Percentiles rank a stretch among this genome's conserved stretches.
phyloP scores from a whole-genome alignment of 1,140 invertebrate genomes.

The Rhyacophila brunnea region DNA sequence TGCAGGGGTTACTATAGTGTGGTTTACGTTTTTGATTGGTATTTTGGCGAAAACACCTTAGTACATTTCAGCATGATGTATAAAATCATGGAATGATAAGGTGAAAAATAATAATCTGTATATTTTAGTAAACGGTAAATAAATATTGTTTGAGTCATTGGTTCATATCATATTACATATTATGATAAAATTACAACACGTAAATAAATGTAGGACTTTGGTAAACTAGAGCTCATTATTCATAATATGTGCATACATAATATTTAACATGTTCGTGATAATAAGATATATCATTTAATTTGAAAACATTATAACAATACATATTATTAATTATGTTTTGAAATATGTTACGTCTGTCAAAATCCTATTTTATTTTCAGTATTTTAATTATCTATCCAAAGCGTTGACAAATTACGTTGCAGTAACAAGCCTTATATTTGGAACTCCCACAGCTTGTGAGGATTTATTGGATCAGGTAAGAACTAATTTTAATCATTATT shows the following conservation, averaged over 20 bases:
- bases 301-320: not conserved
- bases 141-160: too few species aligned
- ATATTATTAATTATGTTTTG: too few species aligned
- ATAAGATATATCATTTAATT: slow-evolving; percentile 2
- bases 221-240: not conserved
- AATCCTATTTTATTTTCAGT: slow-evolving; percentile 15
- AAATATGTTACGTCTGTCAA: too few species aligned
- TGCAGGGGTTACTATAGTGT: too few species aligned
- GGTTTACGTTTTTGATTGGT: too few species aligned
- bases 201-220: not conserved
- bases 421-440: slow-evolving; percentile 30
- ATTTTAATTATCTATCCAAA: slow-evolving; percentile 32
- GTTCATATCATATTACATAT: too few species aligned
- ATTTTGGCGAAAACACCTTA: too few species aligned
- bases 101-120: too few species aligned
- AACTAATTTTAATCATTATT: slow-evolving; percentile 1
- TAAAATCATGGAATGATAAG: too few species aligned
- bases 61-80: too few species aligned
- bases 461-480: slow-evolving; percentile 34
- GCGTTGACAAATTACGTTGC: slow-evolving; percentile 23
- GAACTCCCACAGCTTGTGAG: slow-evolving; percentile 27
- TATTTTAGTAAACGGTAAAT: too few species aligned
- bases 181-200: too few species aligned
- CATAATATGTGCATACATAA: not conserved
- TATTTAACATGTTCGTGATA: not conserved